Percentiles rank a stretch among this genome's conserved stretches.
These are phyloP conservation scores for Gymnorhina tibicen DNA, from an alignment of 2,113 vertebrate genomes.

Conservation along the genomic window DNA sequence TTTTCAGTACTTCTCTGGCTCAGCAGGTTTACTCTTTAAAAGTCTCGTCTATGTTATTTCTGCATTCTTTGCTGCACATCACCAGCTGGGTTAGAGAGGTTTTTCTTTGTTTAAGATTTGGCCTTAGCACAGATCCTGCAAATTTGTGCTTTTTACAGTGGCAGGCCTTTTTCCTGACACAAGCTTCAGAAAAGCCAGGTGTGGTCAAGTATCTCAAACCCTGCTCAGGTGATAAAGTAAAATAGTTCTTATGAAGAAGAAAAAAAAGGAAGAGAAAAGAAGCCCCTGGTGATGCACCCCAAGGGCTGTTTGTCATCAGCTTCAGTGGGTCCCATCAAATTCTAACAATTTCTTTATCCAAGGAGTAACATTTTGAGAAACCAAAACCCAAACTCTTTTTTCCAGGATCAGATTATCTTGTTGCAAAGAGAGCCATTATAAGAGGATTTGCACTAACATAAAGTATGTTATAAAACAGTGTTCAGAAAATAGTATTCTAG, in stretches of 20 bases:
- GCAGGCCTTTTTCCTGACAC: neutral
- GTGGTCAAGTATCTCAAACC: neutral
- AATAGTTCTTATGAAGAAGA: neutral
- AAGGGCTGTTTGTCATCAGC: neutral
- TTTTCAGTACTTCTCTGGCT: neutral
- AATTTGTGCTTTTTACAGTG: neutral
- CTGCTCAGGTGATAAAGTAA: neutral
- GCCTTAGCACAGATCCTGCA: neutral
- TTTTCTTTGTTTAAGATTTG: neutral
- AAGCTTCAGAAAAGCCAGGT: neutral
- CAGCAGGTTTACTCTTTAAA: neutral
- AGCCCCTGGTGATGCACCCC: neutral
- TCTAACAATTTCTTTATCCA: neutral
- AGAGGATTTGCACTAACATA: constrained; percentile 16
- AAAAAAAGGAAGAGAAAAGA: neutral
- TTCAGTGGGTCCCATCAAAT: neutral
- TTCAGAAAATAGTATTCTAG: neutral
- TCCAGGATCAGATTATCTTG: neutral
- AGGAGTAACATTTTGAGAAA: neutral
- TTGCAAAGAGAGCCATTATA: neutral
- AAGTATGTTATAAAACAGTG: neutral
- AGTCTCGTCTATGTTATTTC: neutral
- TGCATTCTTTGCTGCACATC: neutral
- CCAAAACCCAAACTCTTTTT: neutral
- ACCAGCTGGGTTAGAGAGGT: neutral